These are phyloP conservation scores for Chiridota heheva DNA, from an alignment of 35 echinoderm and acorn worm species.

Conservation along the genomic window DNA sequence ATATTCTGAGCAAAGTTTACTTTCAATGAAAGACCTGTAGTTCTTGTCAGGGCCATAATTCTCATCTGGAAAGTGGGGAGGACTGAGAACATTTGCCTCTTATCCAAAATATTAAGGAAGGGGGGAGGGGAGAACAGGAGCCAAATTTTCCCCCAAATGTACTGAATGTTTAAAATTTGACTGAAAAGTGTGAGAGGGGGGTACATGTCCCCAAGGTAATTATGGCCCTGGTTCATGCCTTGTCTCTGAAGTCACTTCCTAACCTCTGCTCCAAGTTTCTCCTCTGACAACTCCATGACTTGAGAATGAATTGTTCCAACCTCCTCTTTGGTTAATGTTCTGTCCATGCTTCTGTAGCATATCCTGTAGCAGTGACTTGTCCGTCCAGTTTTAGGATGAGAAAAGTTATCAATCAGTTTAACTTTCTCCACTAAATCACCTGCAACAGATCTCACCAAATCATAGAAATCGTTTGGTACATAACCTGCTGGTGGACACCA, in stretches of 20 bases:
- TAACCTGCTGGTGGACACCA: conserved; percentile 77
- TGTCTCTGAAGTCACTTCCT: conserved; percentile 45
- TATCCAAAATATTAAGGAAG: too few relatives aligned
- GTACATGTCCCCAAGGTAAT: too few relatives aligned
- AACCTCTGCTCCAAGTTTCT: conserved; percentile 54
- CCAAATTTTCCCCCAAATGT: too few relatives aligned
- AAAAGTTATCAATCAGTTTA: conserved; percentile 80
- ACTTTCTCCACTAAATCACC: conserved; percentile 87
- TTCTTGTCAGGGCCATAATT: too few relatives aligned
- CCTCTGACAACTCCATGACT: conserved; percentile 48
- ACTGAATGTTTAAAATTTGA: too few relatives aligned
- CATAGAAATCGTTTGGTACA: conserved; percentile 88
- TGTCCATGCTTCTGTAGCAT: conserved; percentile 94
- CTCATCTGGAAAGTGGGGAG: too few relatives aligned
- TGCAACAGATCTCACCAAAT: conserved; percentile 70
- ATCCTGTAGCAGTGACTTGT: conserved; percentile 86
- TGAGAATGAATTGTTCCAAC: conserved; percentile 57
- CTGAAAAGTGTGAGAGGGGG: too few relatives aligned
- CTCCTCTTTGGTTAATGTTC: conserved; percentile 77
- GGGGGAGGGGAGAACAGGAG: too few relatives aligned
- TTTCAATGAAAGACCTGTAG: too few relatives aligned
- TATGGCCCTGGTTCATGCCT: too few relatives aligned
- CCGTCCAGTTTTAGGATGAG: conserved; percentile 74
- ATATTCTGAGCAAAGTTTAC: too few relatives aligned
- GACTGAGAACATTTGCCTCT: too few relatives aligned